Percentiles rank a stretch among this genome's conserved stretches.
phyloP scores from a whole-genome alignment of 2,113 vertebrate genomes.

The Conger conger region DNA sequence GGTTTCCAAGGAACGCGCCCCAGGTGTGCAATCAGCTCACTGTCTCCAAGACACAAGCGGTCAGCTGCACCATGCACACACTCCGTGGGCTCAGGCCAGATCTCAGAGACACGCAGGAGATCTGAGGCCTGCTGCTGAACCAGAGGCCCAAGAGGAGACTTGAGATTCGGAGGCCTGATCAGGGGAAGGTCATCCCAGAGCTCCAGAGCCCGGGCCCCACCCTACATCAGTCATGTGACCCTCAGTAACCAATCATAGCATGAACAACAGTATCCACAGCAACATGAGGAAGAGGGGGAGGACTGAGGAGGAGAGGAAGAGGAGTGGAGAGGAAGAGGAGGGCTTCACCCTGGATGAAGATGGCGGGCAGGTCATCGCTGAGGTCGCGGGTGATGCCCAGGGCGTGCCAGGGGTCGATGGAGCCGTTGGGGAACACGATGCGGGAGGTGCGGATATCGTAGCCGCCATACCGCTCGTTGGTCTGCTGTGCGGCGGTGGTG shows the following conservation, averaged over 20 bases:
- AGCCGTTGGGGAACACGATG: conserved; percentile 67
- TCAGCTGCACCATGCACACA: no score
- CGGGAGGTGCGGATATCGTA: conserved; percentile 54
- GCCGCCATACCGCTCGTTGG: conserved; percentile 62
- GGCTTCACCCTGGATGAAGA: conserved; percentile 62
- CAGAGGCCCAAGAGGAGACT: not conserved
- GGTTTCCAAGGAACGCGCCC: no score
- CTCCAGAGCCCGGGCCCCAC: not conserved
- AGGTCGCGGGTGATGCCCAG: conserved; percentile 62
- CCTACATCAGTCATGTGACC: no score
- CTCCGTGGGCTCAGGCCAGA: no score
- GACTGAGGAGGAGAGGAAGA: not conserved
- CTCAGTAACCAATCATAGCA: no score
- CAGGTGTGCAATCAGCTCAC: not conserved
- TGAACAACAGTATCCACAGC: no score
- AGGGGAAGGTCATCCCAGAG: not conserved
- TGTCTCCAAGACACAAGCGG: no score
- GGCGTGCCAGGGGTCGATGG: conserved; percentile 65
- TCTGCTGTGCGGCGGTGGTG: conserved; percentile 50
- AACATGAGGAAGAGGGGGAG: no score
- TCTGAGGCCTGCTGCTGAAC: no score
- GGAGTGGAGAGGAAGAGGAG: not conserved
- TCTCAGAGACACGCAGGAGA: not conserved
- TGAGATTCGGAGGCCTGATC: not conserved
- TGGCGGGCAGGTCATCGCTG: conserved; percentile 50